Evolutionary conservation across 2,888 invertebrate species (phyloP).

Genomic region (Lithophane semibrunnea): DNA sequence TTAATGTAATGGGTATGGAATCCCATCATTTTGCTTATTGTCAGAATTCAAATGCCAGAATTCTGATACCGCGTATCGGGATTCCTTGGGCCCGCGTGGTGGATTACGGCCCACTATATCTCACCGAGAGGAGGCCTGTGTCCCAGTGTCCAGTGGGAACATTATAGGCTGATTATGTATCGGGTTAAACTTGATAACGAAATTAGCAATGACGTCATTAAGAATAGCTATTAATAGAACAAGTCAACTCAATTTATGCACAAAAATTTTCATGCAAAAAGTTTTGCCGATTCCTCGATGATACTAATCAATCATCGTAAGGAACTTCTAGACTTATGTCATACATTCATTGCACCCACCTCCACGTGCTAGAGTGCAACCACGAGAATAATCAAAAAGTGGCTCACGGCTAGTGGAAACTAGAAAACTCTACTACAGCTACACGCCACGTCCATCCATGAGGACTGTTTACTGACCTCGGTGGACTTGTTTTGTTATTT

Average conservation of each 20-base stretch:
- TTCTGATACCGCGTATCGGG: no score
- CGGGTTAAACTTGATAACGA: background rate
- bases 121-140: no score
- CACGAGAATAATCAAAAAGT: slow-evolving; percentile 26
- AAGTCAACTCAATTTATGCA: background rate
- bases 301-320: background rate
- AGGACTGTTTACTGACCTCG: slow-evolving; percentile 7
- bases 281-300: background rate
- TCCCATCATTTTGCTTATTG: background rate
- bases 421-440: slow-evolving; percentile 24
- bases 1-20: background rate
- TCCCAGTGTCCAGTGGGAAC: no score
- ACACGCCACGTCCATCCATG: slow-evolving; percentile 23
- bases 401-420: slow-evolving; percentile 40
- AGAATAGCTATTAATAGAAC: background rate
- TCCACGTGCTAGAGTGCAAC: slow-evolving; percentile 14
- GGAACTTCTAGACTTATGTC: background rate
- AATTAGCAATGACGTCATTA: background rate
- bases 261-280: background rate
- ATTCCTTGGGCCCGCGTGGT: no score
- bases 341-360: background rate
- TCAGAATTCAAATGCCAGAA: no score
- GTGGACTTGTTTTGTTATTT: background rate
- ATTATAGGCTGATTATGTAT: no score
- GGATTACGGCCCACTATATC: no score